A percentile compares a stretch with the other conserved stretches of the same genome.
These are phyloP conservation scores for Hyppa rectilinea DNA, from an alignment of 2,888 invertebrate genomes.

Conservation along the genomic window DNA sequence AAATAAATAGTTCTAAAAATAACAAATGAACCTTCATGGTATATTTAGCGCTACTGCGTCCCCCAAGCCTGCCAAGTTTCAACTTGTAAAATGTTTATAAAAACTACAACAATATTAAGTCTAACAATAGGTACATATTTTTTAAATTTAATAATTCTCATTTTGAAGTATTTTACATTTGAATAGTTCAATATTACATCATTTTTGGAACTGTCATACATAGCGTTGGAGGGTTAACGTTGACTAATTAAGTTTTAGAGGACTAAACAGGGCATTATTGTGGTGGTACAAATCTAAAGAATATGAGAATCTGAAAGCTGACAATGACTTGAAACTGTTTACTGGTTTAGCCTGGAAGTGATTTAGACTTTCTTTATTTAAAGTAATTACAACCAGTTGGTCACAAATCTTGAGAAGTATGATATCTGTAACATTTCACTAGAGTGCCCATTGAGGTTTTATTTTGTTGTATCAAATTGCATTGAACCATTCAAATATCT, in stretches of 20 bases:
- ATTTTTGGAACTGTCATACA: not conserved
- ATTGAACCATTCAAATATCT: slow-evolving; percentile 67
- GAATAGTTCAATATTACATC: slow-evolving; percentile 62
- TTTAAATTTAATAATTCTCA: slow-evolving; percentile 44
- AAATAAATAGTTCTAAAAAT: slow-evolving; percentile 67
- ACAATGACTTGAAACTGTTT: not conserved
- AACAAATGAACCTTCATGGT: slow-evolving; percentile 63
- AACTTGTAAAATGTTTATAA: slow-evolving; percentile 74
- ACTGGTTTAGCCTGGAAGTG: not conserved
- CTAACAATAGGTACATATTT: slow-evolving; percentile 59
- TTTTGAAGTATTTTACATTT: slow-evolving; percentile 49
- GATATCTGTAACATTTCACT: slow-evolving; percentile 1
- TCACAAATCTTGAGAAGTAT: not conserved
- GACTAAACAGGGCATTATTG: not conserved
- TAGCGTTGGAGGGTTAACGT: not conserved
- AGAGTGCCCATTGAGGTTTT: not conserved
- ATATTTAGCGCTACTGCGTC: slow-evolving; percentile 47
- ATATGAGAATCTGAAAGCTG: not conserved
- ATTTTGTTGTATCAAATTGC: not conserved
- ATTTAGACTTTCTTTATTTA: not conserved
- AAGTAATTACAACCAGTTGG: not conserved
- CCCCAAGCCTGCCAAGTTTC: slow-evolving; percentile 59
- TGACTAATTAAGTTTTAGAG: not conserved
- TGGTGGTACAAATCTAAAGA: not conserved
- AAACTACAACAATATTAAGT: slow-evolving; percentile 71